Evolutionary conservation across 2,113 vertebrate species (phyloP).

Genomic region (Charadrius vociferus): DNA sequence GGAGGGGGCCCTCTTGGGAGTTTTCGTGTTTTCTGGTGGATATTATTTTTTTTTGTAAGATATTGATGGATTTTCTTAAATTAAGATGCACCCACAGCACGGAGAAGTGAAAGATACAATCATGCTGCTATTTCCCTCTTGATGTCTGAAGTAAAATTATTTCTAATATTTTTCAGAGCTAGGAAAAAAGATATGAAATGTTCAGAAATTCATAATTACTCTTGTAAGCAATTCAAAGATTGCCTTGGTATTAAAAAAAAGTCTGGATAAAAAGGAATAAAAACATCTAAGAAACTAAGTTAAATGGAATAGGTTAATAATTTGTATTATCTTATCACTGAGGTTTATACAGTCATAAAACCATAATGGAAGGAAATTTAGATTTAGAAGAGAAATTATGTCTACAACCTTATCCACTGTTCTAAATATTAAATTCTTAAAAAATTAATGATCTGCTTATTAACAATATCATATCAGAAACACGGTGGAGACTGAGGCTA

Average conservation of each 20-base stretch:
- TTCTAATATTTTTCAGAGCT: not conserved
- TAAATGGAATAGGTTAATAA: constrained; percentile 17
- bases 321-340: constrained; percentile 14
- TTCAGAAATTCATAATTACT: constrained; percentile 34
- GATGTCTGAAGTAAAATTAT: not conserved
- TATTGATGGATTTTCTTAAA: not conserved
- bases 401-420: not conserved
- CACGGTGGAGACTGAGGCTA: not conserved
- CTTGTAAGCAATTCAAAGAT: constrained; percentile 21
- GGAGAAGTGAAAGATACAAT: not conserved
- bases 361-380: not conserved
- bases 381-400: not conserved
- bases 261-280: constrained; percentile 37
- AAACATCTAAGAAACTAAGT: constrained; percentile 11
- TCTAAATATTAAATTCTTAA: not conserved
- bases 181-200: not conserved
- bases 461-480: not conserved
- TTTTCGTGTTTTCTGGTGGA: not conserved
- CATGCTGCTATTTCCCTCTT: not conserved
- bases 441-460: not conserved
- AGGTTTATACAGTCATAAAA: not conserved
- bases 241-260: not conserved
- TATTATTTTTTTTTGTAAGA: not conserved
- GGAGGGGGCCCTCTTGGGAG: fast-evolving
- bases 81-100: not conserved